Conservation (phyloP, 2,113 vertebrate genomes). For the Henicopernis longicauda region DNA sequence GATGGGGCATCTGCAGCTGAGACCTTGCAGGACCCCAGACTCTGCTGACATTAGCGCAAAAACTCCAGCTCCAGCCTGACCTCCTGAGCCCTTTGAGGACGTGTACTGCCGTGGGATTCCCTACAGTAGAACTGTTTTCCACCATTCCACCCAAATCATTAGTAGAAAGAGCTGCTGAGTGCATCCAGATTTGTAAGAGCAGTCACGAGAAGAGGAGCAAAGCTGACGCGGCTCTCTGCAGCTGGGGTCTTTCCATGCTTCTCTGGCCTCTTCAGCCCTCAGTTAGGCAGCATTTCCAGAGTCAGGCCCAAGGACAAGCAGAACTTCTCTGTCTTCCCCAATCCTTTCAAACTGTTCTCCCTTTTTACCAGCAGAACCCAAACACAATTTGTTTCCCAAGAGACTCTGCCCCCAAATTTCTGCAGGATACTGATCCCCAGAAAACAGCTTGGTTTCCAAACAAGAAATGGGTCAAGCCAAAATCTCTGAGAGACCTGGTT, state of each 20-base stretch:
- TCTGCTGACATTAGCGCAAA: not conserved
- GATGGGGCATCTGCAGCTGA: not conserved
- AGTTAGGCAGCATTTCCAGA: not conserved
- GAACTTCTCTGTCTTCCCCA: not conserved
- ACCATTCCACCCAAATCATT: not conserved
- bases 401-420: not conserved
- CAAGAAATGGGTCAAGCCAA: slow-evolving; percentile 3
- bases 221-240: accelerated
- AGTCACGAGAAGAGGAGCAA: not conserved
- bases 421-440: not conserved
- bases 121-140: not conserved
- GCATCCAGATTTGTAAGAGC: not conserved
- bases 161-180: not conserved
- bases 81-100: not conserved
- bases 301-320: not conserved
- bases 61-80: not conserved
- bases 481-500: not conserved
- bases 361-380: not conserved
- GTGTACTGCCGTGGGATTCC: not conserved
- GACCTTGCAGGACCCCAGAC: not conserved
- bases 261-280: not conserved
- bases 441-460: not conserved
- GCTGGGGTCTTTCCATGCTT: not conserved
- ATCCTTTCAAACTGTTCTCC: not conserved
- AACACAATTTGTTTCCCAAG: not conserved